Conservation (phyloP, 1,140 invertebrate genomes). For the Maconellicoccus hirsutus region DNA sequence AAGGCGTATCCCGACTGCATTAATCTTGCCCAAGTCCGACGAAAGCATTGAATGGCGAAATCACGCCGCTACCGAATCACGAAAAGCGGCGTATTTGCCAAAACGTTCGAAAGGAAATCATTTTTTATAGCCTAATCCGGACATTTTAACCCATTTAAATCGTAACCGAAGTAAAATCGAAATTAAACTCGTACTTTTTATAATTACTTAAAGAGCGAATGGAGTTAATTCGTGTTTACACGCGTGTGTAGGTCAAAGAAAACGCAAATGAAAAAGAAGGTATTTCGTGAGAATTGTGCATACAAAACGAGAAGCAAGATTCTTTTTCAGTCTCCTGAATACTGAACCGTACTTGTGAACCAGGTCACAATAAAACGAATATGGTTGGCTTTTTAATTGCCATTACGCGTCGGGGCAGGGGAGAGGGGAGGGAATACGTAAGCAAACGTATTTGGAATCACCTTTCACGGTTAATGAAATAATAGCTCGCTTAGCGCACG, state of each 20-base stretch:
- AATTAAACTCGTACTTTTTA: neutral
- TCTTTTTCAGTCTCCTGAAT: neutral
- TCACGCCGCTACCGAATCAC: too few species aligned
- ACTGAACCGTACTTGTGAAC: neutral
- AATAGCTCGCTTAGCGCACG: neutral
- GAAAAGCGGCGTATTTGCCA: too few species aligned
- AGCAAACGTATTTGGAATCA: too few species aligned
- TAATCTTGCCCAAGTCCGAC: too few species aligned
- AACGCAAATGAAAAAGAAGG: neutral
- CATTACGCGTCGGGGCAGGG: neutral
- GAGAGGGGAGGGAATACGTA: neutral
- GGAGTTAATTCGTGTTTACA: neutral
- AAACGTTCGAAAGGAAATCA: too few species aligned
- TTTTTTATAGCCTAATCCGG: too few species aligned
- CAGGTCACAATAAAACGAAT: constrained; percentile 4
- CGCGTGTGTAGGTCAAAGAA: constrained; percentile 1
- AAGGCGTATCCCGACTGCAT: too few species aligned
- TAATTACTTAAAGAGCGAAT: neutral
- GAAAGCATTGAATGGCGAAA: too few species aligned
- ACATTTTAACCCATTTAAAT: neutral
- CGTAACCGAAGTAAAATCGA: neutral
- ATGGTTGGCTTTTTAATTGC: neutral
- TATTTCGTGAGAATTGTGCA: neutral
- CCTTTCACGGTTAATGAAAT: neutral
- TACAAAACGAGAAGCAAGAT: neutral